Evolutionary conservation across 2,888 invertebrate genomes (phyloP).

Genomic region (Willowsia nigromaculata): DNA sequence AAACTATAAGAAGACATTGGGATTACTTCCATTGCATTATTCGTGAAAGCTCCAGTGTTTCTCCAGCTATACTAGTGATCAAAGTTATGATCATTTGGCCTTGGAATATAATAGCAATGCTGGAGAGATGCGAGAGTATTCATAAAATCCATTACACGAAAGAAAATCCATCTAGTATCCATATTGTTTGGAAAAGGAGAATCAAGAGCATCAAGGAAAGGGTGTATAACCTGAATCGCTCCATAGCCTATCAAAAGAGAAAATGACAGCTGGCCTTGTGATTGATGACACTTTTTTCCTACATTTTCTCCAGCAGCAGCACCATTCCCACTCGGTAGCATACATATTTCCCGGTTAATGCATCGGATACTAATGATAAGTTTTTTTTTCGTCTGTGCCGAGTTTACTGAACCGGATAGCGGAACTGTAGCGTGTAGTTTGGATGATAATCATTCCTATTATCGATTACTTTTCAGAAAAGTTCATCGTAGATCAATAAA

Average conservation of each 20-base stretch:
- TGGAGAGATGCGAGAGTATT: too few species aligned
- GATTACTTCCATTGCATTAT: conserved; percentile 41
- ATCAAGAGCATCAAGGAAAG: conserved; percentile 7
- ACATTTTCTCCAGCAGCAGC: too few species aligned
- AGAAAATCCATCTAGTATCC: too few species aligned
- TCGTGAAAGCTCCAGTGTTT: not conserved
- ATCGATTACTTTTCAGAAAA: not conserved
- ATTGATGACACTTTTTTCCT: conserved; percentile 67
- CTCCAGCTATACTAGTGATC: not conserved
- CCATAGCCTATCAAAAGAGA: conserved; percentile 48
- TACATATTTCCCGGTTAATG: not conserved
- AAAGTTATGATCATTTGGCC: conserved; percentile 19
- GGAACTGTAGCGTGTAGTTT: not conserved
- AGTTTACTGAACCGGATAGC: not conserved
- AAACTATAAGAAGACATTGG: conserved; percentile 35
- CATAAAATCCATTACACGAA: too few species aligned
- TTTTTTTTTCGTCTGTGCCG: not conserved
- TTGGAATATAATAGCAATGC: conserved; percentile 13
- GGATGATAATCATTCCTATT: not conserved
- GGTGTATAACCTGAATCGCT: not conserved
- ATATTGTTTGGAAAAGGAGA: not conserved
- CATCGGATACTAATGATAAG: not conserved
- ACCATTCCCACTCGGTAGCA: too few species aligned
- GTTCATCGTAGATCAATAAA: conserved; percentile 36
- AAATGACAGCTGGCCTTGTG: conserved; percentile 66